Evolutionary conservation across 1,140 invertebrate genomes (phyloP).

Genomic region (Leptopilina clavipes): DNA sequence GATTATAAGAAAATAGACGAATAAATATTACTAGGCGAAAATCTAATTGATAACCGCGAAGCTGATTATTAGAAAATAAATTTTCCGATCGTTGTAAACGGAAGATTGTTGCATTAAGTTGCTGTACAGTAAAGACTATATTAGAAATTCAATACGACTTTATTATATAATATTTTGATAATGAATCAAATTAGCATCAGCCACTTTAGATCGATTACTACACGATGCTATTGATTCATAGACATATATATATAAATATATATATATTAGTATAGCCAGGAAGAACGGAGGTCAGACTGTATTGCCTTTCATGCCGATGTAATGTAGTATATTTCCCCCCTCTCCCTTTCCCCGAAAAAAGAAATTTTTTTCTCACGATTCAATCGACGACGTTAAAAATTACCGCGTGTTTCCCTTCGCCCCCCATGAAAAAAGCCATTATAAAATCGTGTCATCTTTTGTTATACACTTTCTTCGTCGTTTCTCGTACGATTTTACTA

Average conservation of each 20-base stretch:
- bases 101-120: constrained; percentile 51
- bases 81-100: constrained; percentile 55
- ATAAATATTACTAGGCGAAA: neutral
- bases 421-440: constrained; percentile 49
- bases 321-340: constrained; percentile 51
- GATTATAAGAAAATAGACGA: constrained; percentile 17
- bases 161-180: constrained; percentile 64
- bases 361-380: constrained; percentile 40
- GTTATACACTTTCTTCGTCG: constrained; percentile 35
- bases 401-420: neutral
- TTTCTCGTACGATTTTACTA: constrained; percentile 40
- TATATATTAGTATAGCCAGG: constrained; percentile 57
- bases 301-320: constrained; percentile 67
- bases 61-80: constrained; percentile 53
- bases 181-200: constrained; percentile 56
- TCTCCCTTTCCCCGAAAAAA: constrained; percentile 15
- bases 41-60: constrained; percentile 36
- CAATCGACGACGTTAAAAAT: constrained; percentile 42
- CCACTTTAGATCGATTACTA: constrained; percentile 56
- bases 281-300: constrained; percentile 69
- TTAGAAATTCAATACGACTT: constrained; percentile 62
- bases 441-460: constrained; percentile 52
- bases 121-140: constrained; percentile 71
- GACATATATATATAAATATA: constrained; percentile 38
- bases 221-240: constrained; percentile 59